phyloP scores from a whole-genome alignment of 2,113 vertebrate genomes.

The Paracanthobrama guichenoti region DNA sequence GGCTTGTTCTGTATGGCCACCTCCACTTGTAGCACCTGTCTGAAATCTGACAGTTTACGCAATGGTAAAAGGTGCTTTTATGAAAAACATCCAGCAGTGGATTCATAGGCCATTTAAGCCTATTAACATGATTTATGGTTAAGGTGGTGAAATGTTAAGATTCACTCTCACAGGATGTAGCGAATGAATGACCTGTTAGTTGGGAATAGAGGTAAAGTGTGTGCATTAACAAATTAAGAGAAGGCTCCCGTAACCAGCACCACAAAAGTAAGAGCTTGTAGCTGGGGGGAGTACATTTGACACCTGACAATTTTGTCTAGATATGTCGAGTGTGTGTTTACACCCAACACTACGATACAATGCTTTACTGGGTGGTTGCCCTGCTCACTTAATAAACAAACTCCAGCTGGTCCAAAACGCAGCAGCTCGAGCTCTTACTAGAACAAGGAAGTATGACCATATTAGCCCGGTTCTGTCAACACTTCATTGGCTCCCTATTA shows the following conservation, averaged over 20 bases:
- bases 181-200: neutral
- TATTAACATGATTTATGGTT: constrained; percentile 51
- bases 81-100: constrained; percentile 23
- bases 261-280: constrained; percentile 19
- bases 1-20: constrained; percentile 30
- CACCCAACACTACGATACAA: neutral
- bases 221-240: constrained; percentile 50
- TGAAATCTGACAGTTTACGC: constrained; percentile 21
- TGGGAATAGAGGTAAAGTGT: constrained; percentile 44
- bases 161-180: neutral
- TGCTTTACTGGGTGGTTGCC: too few species aligned
- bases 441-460: too few species aligned
- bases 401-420: too few species aligned
- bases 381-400: too few species aligned
- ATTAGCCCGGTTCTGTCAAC: too few species aligned
- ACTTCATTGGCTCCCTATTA: too few species aligned
- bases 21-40: constrained; percentile 38
- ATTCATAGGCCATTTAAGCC: constrained; percentile 36
- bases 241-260: constrained; percentile 16
- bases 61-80: constrained; percentile 12
- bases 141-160: constrained; percentile 45
- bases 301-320: too few species aligned
- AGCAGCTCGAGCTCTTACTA: too few species aligned
- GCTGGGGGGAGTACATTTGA: constrained; percentile 23
- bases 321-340: neutral